A percentile compares a stretch with the other conserved stretches of the same genome.
These are phyloP conservation scores for Chloroclystis v-ata DNA, from an alignment of 2,888 invertebrate species.

Conservation along the genomic window DNA sequence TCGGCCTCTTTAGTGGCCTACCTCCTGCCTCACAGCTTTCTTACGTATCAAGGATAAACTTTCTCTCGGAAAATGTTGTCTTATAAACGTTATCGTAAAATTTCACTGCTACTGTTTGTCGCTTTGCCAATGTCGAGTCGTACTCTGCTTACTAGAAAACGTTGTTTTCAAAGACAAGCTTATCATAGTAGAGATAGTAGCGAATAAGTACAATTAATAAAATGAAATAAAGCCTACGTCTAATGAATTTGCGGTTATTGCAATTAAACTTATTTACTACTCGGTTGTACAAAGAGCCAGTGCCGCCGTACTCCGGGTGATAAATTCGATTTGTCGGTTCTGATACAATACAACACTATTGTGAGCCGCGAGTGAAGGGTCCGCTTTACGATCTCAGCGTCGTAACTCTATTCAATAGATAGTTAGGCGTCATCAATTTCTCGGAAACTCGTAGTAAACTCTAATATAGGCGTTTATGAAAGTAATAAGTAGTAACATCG, in stretches of 20 bases:
- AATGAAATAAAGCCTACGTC: not conserved
- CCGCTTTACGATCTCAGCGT: constrained; percentile 26
- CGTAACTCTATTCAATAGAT: constrained; percentile 27
- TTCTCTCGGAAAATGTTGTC: constrained; percentile 20
- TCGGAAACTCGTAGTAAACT: constrained; percentile 14
- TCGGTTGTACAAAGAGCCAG: constrained; percentile 15
- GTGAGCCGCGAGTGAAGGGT: constrained; percentile 23
- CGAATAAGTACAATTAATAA: too few relatives aligned
- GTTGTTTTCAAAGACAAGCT: too few relatives aligned
- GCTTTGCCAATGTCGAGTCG: constrained; percentile 1
- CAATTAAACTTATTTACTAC: not conserved
- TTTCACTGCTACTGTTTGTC: constrained; percentile 8
- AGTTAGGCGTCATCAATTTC: constrained; percentile 18
- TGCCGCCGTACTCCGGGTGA: constrained; percentile 10
- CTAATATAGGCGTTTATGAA: constrained; percentile 3
- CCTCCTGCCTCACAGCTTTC: constrained; percentile 24
- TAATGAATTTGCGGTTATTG: not conserved
- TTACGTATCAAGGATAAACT: constrained; percentile 26
- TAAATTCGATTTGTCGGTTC: constrained; percentile 23
- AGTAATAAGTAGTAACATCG: not conserved
- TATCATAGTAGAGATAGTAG: too few relatives aligned
- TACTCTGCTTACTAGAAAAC: too few relatives aligned
- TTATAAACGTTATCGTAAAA: constrained; percentile 13
- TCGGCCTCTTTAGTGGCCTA: constrained; percentile 44
- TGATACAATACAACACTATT: constrained; percentile 25